A percentile compares a stretch with the other conserved stretches of the same genome.
phyloP scores from a whole-genome alignment of 2,888 invertebrate species.

The Dichetophora obliterata region DNA sequence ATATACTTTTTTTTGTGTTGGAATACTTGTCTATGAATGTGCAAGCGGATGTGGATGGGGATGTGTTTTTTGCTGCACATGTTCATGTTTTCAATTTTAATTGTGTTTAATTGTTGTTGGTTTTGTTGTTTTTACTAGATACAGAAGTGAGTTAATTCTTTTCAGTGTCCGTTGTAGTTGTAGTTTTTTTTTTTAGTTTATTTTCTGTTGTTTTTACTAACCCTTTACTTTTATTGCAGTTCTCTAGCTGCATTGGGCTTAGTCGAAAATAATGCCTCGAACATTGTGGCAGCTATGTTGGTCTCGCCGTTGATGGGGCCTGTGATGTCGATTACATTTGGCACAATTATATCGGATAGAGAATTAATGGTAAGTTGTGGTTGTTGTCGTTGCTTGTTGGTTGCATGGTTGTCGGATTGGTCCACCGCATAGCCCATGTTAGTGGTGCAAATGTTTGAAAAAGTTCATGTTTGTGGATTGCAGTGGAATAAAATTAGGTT shows the following conservation, averaged over 20 bases:
- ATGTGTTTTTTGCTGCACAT: not conserved
- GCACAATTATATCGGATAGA: constrained; percentile 82
- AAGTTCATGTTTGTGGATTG: not conserved
- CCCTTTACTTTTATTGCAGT: constrained; percentile 68
- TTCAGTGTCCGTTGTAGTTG: not conserved
- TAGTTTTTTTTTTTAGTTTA: constrained; percentile 1
- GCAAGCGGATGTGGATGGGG: not conserved
- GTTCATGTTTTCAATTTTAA: constrained; percentile 30
- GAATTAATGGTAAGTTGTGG: constrained; percentile 71
- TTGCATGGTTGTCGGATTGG: not conserved
- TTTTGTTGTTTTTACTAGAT: not conserved
- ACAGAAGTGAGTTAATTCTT: not conserved
- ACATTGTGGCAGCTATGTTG: constrained; percentile 83
- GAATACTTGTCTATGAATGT: no score
- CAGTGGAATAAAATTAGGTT: not conserved
- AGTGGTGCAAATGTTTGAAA: not conserved
- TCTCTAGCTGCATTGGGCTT: constrained; percentile 86
- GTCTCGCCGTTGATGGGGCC: constrained; percentile 86
- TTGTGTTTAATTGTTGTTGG: constrained; percentile 36
- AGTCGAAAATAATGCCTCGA: constrained; percentile 86
- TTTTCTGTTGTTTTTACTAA: constrained; percentile 1
- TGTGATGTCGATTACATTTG: constrained; percentile 89
- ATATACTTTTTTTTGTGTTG: not conserved
- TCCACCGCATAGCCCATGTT: not conserved
- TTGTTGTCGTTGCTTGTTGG: constrained; percentile 2